Conservation (phyloP, 2,113 vertebrate species). For the Aegithalos caudatus region DNA sequence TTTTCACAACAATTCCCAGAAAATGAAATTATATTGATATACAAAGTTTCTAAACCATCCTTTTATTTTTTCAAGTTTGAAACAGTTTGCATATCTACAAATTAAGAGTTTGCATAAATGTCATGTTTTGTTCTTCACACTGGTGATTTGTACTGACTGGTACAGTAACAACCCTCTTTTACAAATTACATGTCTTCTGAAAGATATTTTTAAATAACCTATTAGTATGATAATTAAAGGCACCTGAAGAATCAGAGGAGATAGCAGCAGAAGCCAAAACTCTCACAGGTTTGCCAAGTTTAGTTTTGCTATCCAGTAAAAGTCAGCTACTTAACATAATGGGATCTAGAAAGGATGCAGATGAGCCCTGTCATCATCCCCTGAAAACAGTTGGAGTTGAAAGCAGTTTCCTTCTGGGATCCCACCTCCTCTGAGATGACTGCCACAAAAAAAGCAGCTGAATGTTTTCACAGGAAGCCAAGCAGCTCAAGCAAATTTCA, state of each 20-base stretch:
- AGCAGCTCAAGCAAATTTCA: background rate
- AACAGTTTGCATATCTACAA: background rate
- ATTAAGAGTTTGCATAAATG: background rate
- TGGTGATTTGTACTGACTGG: background rate
- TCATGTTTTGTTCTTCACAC: background rate
- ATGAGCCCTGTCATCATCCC: background rate
- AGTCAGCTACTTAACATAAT: background rate
- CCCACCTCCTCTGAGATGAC: background rate
- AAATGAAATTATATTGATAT: background rate
- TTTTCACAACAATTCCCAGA: background rate
- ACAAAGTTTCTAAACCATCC: background rate
- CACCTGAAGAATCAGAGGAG: background rate
- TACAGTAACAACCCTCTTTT: background rate
- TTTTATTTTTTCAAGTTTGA: background rate
- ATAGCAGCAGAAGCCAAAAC: background rate
- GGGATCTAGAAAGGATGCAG: background rate
- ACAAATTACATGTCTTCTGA: background rate
- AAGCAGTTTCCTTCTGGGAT: background rate
- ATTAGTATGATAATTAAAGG: background rate
- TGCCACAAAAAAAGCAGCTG: background rate
- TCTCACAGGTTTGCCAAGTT: background rate
- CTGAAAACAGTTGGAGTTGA: background rate
- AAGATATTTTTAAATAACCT: background rate
- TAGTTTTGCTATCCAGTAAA: background rate
- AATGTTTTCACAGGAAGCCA: background rate